phyloP scores from a whole-genome alignment of 2,888 invertebrate genomes.

The Cryptocephalus primarius region DNA sequence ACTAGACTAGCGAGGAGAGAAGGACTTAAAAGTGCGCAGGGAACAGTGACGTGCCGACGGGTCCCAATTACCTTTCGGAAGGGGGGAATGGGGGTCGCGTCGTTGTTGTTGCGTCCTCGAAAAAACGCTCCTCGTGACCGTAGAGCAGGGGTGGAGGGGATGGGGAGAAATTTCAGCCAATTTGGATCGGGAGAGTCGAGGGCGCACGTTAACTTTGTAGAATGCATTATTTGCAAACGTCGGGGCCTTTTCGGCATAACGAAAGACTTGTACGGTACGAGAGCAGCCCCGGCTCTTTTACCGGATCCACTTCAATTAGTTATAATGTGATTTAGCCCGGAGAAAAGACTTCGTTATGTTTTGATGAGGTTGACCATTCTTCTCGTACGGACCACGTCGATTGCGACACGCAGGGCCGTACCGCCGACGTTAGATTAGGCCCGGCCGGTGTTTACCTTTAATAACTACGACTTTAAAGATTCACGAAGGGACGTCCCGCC shows the following conservation, averaged over 20 bases:
- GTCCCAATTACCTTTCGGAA: too few relatives aligned
- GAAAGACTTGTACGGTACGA: slow-evolving; percentile 10
- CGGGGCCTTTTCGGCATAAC: slow-evolving; percentile 7
- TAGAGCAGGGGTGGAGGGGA: too few relatives aligned
- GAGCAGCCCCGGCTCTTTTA: slow-evolving; percentile 16
- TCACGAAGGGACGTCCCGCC: too few relatives aligned
- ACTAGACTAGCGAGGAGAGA: slow-evolving; percentile 32
- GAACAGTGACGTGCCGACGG: slow-evolving; percentile 9
- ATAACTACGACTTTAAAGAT: too few relatives aligned
- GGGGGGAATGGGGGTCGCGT: too few relatives aligned
- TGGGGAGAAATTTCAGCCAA: too few relatives aligned
- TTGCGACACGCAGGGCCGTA: slow-evolving; percentile 7
- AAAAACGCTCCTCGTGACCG: too few relatives aligned
- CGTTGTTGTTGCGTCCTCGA: too few relatives aligned
- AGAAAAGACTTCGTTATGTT: slow-evolving; percentile 37
- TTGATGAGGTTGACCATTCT: slow-evolving; percentile 36
- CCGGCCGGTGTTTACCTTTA: too few relatives aligned
- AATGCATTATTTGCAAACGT: slow-evolving; percentile 11
- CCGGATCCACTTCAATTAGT: slow-evolving; percentile 35
- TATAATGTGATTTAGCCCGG: slow-evolving; percentile 36
- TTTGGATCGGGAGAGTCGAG: too few relatives aligned
- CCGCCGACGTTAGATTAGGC: too few relatives aligned
- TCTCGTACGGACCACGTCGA: slow-evolving; percentile 19
- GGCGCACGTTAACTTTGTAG: slow-evolving; percentile 7
- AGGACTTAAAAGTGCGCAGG: slow-evolving; percentile 25